A percentile compares a stretch with the other conserved stretches of the same genome.
Conservation (phyloP, 2,888 invertebrate species). For the Conchocele bisecta region DNA sequence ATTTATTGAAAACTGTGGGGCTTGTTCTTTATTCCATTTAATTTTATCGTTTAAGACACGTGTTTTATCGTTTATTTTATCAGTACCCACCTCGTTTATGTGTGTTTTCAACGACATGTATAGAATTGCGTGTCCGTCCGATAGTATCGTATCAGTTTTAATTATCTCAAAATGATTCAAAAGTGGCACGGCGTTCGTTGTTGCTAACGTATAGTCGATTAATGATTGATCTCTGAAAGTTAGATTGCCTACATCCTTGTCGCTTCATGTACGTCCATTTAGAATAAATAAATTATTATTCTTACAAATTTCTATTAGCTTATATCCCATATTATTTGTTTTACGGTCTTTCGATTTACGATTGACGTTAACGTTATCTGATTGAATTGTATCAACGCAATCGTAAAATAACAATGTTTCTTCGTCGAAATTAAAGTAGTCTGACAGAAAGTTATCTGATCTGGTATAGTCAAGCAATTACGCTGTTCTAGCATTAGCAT, state of each 20-base stretch:
- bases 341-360: neutral
- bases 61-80: too few species aligned
- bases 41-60: too few species aligned
- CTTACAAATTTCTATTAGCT: neutral
- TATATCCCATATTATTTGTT: neutral
- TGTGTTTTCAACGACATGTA: too few species aligned
- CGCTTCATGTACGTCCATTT: neutral
- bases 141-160: neutral
- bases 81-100: too few species aligned
- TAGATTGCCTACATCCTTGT: neutral
- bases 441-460: conserved; percentile 1
- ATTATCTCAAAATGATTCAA: neutral
- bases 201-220: conserved; percentile 6
- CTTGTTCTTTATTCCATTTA: neutral
- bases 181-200: neutral
- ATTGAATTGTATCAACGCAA: neutral
- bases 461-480: neutral
- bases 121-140: neutral
- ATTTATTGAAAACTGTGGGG: neutral
- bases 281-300: conserved; percentile 2
- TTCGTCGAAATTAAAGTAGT: neutral
- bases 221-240: neutral
- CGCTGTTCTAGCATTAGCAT: neutral
- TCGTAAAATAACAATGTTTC: neutral
- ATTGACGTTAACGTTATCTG: neutral